A percentile compares a stretch with the other conserved stretches of the same genome.
Evolutionary conservation across 2,113 vertebrate genomes (phyloP).

Genomic region (Sapajus apella): DNA sequence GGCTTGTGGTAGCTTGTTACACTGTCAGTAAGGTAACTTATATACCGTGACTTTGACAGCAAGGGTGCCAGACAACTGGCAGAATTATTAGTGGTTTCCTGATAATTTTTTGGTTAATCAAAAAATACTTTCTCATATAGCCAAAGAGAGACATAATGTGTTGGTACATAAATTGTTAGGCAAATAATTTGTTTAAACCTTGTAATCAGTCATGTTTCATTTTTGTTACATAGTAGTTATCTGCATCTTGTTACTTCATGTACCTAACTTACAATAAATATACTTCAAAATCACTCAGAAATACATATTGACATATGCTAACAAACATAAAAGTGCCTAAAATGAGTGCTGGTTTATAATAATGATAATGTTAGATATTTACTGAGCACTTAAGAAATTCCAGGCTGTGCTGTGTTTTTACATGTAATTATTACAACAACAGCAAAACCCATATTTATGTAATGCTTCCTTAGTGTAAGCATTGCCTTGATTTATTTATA

Average conservation of each 20-base stretch:
- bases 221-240: not conserved
- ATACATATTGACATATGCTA: not conserved
- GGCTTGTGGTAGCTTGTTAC: not conserved
- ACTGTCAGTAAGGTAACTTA: not conserved
- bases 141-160: not conserved
- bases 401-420: not conserved
- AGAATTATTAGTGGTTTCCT: not conserved
- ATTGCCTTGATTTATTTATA: not conserved
- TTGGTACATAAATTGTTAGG: not conserved
- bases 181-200: not conserved
- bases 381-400: not conserved
- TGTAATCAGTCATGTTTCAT: not conserved
- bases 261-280: not conserved
- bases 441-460: not conserved
- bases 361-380: not conserved
- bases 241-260: not conserved
- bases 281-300: not conserved
- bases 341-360: not conserved
- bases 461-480: not conserved
- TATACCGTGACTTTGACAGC: not conserved
- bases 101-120: not conserved
- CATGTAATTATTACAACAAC: not conserved
- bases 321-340: not conserved
- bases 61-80: not conserved
- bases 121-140: not conserved